These are phyloP conservation scores for Diachasma alloeum DNA, from an alignment of 1,140 invertebrate genomes.

Conservation along the genomic window DNA sequence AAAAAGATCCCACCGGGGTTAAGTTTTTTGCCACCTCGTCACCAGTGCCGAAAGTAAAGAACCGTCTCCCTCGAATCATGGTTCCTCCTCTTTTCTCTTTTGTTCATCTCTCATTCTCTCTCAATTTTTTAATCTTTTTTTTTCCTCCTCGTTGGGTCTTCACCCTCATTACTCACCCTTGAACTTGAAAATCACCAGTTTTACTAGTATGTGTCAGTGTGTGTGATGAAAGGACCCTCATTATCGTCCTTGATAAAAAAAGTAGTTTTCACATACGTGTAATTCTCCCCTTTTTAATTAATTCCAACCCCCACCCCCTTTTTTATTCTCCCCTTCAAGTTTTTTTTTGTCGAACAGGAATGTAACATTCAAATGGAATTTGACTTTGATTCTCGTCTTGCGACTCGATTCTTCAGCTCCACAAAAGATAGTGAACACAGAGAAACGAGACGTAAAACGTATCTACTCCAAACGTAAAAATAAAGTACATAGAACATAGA, in stretches of 20 bases:
- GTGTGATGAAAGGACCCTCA: not conserved
- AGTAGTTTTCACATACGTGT: slow-evolving; percentile 27
- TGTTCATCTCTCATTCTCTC: slow-evolving; percentile 39
- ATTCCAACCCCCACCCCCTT: not conserved
- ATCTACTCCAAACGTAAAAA: not conserved
- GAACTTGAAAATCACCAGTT: not conserved
- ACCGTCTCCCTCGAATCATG: slow-evolving; percentile 45
- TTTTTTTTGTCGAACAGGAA: slow-evolving; percentile 16
- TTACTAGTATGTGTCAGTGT: not conserved
- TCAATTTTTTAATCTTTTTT: not conserved
- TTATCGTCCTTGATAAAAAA: not conserved
- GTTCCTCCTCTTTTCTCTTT: slow-evolving; percentile 24
- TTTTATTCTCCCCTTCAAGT: slow-evolving; percentile 12
- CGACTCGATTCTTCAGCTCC: not conserved
- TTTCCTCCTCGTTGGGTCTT: not conserved
- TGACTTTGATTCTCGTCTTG: not conserved
- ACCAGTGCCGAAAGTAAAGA: slow-evolving; percentile 56
- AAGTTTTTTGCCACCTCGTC: not conserved
- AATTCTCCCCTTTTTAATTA: slow-evolving; percentile 24
- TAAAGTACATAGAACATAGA: not conserved
- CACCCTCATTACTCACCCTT: not conserved
- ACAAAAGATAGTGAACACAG: not conserved
- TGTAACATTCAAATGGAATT: not conserved
- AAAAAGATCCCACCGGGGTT: slow-evolving; percentile 36
- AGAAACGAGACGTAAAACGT: slow-evolving; percentile 5